These are phyloP conservation scores for Atopsyche davidsoni DNA, from an alignment of 1,140 invertebrate genomes.

Conservation along the genomic window DNA sequence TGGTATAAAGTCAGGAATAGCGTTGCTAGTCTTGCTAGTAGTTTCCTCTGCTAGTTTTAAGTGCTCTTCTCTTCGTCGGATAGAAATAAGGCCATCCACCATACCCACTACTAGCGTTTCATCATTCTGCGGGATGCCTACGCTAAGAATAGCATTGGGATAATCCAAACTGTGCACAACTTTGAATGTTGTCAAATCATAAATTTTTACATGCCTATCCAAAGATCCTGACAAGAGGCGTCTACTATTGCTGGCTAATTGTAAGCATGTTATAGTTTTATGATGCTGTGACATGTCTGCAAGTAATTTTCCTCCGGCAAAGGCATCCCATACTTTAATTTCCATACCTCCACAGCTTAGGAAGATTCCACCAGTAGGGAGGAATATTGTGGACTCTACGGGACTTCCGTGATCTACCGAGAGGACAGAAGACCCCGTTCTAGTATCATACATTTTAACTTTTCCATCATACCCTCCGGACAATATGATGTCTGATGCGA, in stretches of 20 bases:
- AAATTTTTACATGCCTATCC: conserved; percentile 92
- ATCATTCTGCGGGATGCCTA: conserved; percentile 75
- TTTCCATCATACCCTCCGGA: conserved; percentile 93
- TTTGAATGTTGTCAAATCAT: conserved; percentile 81
- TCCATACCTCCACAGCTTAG: conserved; percentile 87
- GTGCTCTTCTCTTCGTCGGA: conserved; percentile 67
- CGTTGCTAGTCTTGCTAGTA: conserved; percentile 41
- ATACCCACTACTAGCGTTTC: conserved; percentile 83
- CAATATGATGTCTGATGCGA: conserved; percentile 68
- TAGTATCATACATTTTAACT: conserved; percentile 83
- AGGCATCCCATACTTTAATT: conserved; percentile 89
- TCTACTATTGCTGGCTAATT: conserved; percentile 70
- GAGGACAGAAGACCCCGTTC: conserved; percentile 63
- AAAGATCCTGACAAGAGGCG: conserved; percentile 84
- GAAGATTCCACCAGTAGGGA: conserved; percentile 85
- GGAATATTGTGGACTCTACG: conserved; percentile 84
- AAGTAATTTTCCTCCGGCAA: conserved; percentile 77
- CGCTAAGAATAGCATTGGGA: conserved; percentile 83
- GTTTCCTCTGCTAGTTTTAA: conserved; percentile 37
- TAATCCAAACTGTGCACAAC: conserved; percentile 84
- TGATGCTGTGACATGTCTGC: conserved; percentile 80
- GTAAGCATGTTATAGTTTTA: conserved; percentile 85
- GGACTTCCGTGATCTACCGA: conserved; percentile 83
- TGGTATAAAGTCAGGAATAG: conserved; percentile 48
- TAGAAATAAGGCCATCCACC: conserved; percentile 86